A percentile compares a stretch with the other conserved stretches of the same genome.
Conservation (phyloP, 2,888 invertebrate genomes). For the Microchrysa polita region DNA sequence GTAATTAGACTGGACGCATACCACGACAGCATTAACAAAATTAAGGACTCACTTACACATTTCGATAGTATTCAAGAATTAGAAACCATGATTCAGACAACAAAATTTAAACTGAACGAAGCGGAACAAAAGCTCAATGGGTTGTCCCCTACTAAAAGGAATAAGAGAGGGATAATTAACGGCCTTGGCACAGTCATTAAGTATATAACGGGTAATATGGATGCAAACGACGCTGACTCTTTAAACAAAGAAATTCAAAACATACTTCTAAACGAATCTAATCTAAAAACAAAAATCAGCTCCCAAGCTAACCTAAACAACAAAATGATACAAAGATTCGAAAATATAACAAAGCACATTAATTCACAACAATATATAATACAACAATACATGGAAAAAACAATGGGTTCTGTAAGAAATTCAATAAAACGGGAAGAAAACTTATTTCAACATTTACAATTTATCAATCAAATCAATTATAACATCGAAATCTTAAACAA, state of each 20-base stretch:
- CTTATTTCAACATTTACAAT: conserved; percentile 34
- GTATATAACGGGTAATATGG: conserved; percentile 41
- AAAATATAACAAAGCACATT: conserved; percentile 42
- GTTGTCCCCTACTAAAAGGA: conserved; percentile 28
- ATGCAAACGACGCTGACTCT: conserved; percentile 29
- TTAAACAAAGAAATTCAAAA: conserved; percentile 36
- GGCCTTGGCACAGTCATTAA: conserved; percentile 41
- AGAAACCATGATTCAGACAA: background rate
- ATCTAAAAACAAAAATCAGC: background rate
- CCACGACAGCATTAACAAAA: conserved; percentile 1
- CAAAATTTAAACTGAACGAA: conserved; percentile 33
- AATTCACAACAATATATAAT: conserved; percentile 33
- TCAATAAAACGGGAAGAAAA: conserved; percentile 18
- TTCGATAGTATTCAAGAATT: conserved; percentile 17
- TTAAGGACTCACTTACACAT: conserved; percentile 1
- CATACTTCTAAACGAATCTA: conserved; percentile 28
- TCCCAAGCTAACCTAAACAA: conserved; percentile 38
- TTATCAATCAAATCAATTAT: conserved; percentile 16
- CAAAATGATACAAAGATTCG: conserved; percentile 40
- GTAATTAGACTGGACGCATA: conserved; percentile 21
- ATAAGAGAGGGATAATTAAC: conserved; percentile 41
- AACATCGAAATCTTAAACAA: conserved; percentile 26
- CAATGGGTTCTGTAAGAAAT: conserved; percentile 2
- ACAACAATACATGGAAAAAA: background rate
- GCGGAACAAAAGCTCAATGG: conserved; percentile 19